Conservation (phyloP, 2,888 invertebrate genomes). For the Standfussiana lucernea region DNA sequence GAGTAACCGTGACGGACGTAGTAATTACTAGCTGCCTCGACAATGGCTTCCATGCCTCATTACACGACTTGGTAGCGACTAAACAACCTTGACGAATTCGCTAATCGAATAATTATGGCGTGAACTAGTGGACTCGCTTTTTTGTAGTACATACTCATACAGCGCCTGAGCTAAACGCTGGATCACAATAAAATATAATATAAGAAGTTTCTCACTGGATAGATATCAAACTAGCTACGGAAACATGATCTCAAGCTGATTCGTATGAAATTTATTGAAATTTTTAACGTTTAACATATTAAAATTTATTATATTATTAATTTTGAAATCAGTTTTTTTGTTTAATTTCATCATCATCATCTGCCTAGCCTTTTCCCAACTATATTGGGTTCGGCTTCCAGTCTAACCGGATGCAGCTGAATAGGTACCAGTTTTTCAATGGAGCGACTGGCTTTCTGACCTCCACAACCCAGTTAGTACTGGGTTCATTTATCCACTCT, state of each 20-base stretch:
- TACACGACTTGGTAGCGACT: constrained; percentile 8
- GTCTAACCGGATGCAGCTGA: too few relatives aligned
- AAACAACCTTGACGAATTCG: constrained; percentile 41
- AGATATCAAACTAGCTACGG: constrained; percentile 56
- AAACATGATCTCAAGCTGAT: constrained; percentile 75
- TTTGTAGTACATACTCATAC: constrained; percentile 35
- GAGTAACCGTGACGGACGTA: constrained; percentile 20
- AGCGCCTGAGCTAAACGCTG: constrained; percentile 19
- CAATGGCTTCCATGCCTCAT: constrained; percentile 20
- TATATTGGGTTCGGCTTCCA: too few relatives aligned
- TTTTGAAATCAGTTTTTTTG: constrained; percentile 70
- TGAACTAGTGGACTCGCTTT: constrained; percentile 23
- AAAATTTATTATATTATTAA: constrained; percentile 76
- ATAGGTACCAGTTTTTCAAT: too few relatives aligned
- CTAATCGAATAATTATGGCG: constrained; percentile 48
- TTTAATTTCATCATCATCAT: too few relatives aligned
- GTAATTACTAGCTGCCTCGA: not conserved
- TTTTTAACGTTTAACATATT: constrained; percentile 78
- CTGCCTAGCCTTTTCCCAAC: too few relatives aligned
- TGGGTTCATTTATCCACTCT: too few relatives aligned
- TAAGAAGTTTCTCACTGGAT: constrained; percentile 45
- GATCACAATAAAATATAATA: constrained; percentile 45
- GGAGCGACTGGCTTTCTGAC: too few relatives aligned
- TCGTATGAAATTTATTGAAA: constrained; percentile 76
- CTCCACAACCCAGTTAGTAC: too few relatives aligned